phyloP scores from a whole-genome alignment of 2,888 invertebrate species.

The Mimas tiliae region DNA sequence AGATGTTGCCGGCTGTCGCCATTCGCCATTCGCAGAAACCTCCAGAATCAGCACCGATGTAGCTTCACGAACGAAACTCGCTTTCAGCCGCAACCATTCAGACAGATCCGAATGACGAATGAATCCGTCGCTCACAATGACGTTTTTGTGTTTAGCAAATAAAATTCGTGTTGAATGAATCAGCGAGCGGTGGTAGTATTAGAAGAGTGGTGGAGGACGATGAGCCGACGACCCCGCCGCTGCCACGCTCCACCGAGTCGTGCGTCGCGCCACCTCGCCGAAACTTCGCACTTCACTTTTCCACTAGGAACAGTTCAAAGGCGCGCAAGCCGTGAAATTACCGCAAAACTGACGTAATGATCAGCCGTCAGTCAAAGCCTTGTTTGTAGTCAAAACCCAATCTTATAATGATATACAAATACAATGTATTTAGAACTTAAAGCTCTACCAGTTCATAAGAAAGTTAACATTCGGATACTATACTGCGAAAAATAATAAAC shows the following conservation, averaged over 20 bases:
- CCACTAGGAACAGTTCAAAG: slow-evolving; percentile 75
- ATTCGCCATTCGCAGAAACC: slow-evolving; percentile 56
- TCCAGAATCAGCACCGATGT: slow-evolving; percentile 51
- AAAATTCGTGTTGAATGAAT: neutral
- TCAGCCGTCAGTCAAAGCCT: slow-evolving; percentile 22
- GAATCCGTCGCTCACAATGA: neutral
- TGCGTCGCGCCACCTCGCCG: slow-evolving; percentile 66
- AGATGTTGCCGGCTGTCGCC: slow-evolving; percentile 61
- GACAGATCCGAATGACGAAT: slow-evolving; percentile 8
- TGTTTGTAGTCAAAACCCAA: slow-evolving; percentile 2
- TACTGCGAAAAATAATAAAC: neutral
- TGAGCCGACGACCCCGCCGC: slow-evolving; percentile 73
- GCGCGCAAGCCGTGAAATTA: slow-evolving; percentile 79
- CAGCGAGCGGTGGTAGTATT: slow-evolving; percentile 27
- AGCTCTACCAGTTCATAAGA: neutral
- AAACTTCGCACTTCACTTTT: slow-evolving; percentile 84
- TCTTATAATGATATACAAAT: neutral
- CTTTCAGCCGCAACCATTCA: slow-evolving; percentile 23
- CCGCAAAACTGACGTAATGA: slow-evolving; percentile 75
- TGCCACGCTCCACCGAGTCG: slow-evolving; percentile 70
- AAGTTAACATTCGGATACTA: neutral
- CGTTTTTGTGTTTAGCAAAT: neutral
- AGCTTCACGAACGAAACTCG: slow-evolving; percentile 16
- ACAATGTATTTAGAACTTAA: neutral
- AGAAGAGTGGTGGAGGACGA: slow-evolving; percentile 41